phyloP scores from a whole-genome alignment of 1,140 invertebrate species.

The Conus betulinus region DNA sequence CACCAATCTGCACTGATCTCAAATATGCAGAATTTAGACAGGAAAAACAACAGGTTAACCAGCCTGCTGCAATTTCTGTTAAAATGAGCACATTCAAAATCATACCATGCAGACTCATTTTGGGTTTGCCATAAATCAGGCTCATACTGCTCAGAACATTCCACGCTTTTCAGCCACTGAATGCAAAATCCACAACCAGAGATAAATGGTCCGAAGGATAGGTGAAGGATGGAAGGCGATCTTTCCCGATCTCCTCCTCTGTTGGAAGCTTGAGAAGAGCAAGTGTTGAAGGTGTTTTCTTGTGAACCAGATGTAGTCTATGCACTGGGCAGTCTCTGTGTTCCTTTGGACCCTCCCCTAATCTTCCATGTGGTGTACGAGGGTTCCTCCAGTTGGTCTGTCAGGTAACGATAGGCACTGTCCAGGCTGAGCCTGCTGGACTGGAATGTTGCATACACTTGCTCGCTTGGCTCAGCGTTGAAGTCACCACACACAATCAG shows the following conservation, averaged over 20 bases:
- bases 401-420: slow-evolving; percentile 71
- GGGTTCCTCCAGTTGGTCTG: slow-evolving; percentile 77
- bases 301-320: slow-evolving; percentile 88
- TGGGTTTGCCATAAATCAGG: background rate
- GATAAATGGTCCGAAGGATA: slow-evolving; percentile 91
- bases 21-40: too few relatives aligned
- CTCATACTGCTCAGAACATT: background rate
- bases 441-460: slow-evolving; percentile 79
- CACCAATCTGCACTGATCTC: too few relatives aligned
- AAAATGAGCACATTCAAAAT: too few relatives aligned
- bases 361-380: slow-evolving; percentile 88
- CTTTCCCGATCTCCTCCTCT: slow-evolving; percentile 82
- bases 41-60: too few relatives aligned
- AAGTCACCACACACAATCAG: slow-evolving; percentile 86
- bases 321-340: slow-evolving; percentile 83
- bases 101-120: too few relatives aligned
- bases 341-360: slow-evolving; percentile 70
- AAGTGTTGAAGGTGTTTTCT: slow-evolving; percentile 79
- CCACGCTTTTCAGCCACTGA: slow-evolving; percentile 25
- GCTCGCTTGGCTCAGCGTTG: slow-evolving; percentile 86
- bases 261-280: slow-evolving; percentile 82
- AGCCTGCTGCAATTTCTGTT: too few relatives aligned
- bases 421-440: slow-evolving; percentile 60
- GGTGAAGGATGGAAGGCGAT: slow-evolving; percentile 81
- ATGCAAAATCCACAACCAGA: slow-evolving; percentile 82